A percentile compares a stretch with the other conserved stretches of the same genome.
These are phyloP conservation scores for Drosophila teissieri DNA, from an alignment of 1,140 invertebrate species.

Conservation along the genomic window DNA sequence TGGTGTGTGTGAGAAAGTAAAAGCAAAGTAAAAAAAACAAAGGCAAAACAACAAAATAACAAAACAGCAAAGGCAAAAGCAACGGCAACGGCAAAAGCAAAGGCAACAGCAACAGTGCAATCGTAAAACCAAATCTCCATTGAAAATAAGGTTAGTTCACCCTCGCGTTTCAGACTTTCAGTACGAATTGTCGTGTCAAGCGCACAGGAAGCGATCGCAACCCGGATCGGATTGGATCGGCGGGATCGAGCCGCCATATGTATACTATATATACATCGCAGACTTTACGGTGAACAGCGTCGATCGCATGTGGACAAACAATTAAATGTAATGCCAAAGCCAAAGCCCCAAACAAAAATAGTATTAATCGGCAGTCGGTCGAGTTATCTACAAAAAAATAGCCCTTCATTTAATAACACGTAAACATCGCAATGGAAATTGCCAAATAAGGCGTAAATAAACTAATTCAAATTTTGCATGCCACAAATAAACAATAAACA, in stretches of 20 bases:
- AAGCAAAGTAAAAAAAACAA: conserved; percentile 14
- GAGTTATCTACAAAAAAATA: not conserved
- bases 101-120: conserved; percentile 44
- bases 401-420: not conserved
- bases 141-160: conserved; percentile 73
- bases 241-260: conserved; percentile 15
- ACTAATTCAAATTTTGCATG: not conserved
- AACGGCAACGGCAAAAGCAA: conserved; percentile 14
- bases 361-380: not conserved
- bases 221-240: conserved; percentile 41
- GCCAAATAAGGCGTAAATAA: not conserved
- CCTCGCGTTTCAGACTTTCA: conserved; percentile 55
- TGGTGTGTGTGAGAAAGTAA: conserved; percentile 25
- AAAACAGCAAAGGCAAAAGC: conserved; percentile 18
- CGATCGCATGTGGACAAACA: conserved; percentile 37
- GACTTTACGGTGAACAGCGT: conserved; percentile 6
- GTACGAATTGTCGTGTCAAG: conserved; percentile 75
- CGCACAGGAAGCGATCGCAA: conserved; percentile 67
- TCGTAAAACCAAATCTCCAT: conserved; percentile 62
- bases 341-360: conserved; percentile 14
- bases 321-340: conserved; percentile 41
- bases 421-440: not conserved
- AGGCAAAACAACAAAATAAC: conserved; percentile 20
- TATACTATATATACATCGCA: conserved; percentile 6
- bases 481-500: not conserved